Evolutionary conservation across 2,113 vertebrate species (phyloP), one percentile per base, ranked within the genome.

Genomic region (Crotalus helleri): DNA sequence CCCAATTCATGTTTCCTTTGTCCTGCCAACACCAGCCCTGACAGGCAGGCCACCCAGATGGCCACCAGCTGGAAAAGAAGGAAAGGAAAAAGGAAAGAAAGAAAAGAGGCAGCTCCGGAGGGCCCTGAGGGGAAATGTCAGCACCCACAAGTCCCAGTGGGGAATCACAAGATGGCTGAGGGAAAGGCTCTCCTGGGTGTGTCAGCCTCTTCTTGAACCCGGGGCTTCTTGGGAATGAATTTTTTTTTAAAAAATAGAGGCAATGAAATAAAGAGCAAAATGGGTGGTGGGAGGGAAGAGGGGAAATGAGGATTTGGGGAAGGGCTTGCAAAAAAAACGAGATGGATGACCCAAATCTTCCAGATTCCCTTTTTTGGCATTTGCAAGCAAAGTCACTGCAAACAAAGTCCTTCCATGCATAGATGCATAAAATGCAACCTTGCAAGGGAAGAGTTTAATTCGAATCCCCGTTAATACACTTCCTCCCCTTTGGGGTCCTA

Each of bases 1-100:
- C 98, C 98, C 98, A 99, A 55, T 99, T 99, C 98, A 99, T 99
- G 90, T 94, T 94, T 95, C 8, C 74, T 90, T 59, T 87, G 8
- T 0, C 3, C 10, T 8, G 39, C 55, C 6, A 54, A 8, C 1
- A 23, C 33, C 15, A 57, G 21, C 81, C 57, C 39, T 21, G 4
- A n/a, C n/a, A 87, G 58, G 46, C 1, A 6, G 44, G 54, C 24
- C 46, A 23, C 54, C 0, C 15, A n/a, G 26, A 81, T 12, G 19
- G 1, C 12, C 5, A n/a, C 19, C 0, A 3, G 64, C 53, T 49
- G 61, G 33, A 12, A 29, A 85, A 15, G 46, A n/a, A 55, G 12
- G 64, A n/a, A 23, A 69, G 24, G 23, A 57, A 57, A 19, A 59
- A 26, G 3, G 9, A 26, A 69, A 15, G 19, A 26, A 49, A 6